Evolutionary conservation across 2,797 vertebrate genomes (phyloP), one percentile per base, ranked within the genome.

Genomic region (Poliocrania exsul): DNA sequence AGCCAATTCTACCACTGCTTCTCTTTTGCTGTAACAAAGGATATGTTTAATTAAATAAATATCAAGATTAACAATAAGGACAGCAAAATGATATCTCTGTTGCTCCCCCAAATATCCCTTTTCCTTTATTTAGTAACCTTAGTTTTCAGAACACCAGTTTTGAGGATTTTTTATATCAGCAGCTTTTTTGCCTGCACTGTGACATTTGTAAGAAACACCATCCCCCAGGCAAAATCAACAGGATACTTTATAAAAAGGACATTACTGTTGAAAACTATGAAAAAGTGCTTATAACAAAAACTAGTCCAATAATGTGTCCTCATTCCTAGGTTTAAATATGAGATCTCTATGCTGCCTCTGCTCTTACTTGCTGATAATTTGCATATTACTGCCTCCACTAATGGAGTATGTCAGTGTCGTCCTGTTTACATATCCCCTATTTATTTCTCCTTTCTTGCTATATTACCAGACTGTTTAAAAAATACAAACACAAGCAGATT

Each of bases 1-100:
- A 91, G 91, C 82, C 91, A 90, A 77, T 91, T 91, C 89, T 91
- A 70, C 58, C 82, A 78, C 77, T 62, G 81, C 23, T 50, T 75
- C 82, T 90, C 86, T 94, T 90, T 87, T 81, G 44, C 44, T 86
- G 54, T 57, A 90, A 95, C 79, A 92, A 92, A 96, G 57, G 81
- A 60, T 83, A 67, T 57, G 49, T 88, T 97, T 92, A 88, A 88
- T 86, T 79, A 90, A 81, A 90, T 60, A 90, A 95, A 79, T 90
- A 91, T 33, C 44, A 40, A 67, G 51, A 86, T 86, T 79, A 92
- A 90, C 64, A 80, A 77, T 67, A 11, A 92, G 64, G 49, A 79
- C n/a, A 40, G 20, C 24, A 74, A 38, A 93, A 73, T 17, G 11
- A 24, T 60, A 75, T 75, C 70, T 72, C 42, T 83, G 11, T 60